Conservation (phyloP, 2,113 vertebrate species). For the Oophaga pumilio region DNA sequence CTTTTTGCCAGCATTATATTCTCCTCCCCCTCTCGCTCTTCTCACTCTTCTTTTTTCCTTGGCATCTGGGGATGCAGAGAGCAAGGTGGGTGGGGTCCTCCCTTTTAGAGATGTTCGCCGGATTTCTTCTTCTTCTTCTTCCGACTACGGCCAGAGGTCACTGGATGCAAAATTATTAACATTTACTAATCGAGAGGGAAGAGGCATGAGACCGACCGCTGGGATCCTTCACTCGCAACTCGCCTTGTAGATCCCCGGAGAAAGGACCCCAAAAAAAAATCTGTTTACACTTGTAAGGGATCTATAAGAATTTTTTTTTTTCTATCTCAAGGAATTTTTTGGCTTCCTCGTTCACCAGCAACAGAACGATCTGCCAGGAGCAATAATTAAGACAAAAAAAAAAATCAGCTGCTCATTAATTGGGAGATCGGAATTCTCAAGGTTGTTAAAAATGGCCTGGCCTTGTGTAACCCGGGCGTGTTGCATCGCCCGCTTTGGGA, state of each 20-base stretch:
- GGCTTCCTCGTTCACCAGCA: background rate
- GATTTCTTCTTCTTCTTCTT: constrained; percentile 54
- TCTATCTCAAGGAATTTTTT: background rate
- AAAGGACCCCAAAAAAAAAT: background rate
- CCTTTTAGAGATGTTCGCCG: constrained; percentile 61
- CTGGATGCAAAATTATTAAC: background rate
- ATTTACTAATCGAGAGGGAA: background rate
- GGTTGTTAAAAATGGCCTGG: constrained; percentile 84
- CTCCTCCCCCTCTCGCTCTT: constrained; percentile 59
- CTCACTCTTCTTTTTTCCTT: constrained; percentile 34
- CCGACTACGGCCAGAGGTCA: constrained; percentile 54
- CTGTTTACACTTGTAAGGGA: background rate
- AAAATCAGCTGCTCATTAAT: background rate
- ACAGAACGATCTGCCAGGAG: background rate
- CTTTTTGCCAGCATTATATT: constrained; percentile 42
- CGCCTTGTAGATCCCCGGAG: background rate
- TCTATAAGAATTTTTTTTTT: background rate
- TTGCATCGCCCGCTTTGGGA: constrained; percentile 97
- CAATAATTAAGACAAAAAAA: background rate
- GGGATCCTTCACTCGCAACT: background rate
- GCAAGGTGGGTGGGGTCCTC: constrained; percentile 70
- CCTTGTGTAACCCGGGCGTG: constrained; percentile 95
- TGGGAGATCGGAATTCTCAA: constrained; percentile 1
- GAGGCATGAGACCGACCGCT: background rate
- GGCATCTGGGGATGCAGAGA: constrained; percentile 69